Evolutionary conservation across 2,797 vertebrate genomes (phyloP), one percentile per base, ranked within the genome.

Genomic region (Pseudochirops cupreus): DNA sequence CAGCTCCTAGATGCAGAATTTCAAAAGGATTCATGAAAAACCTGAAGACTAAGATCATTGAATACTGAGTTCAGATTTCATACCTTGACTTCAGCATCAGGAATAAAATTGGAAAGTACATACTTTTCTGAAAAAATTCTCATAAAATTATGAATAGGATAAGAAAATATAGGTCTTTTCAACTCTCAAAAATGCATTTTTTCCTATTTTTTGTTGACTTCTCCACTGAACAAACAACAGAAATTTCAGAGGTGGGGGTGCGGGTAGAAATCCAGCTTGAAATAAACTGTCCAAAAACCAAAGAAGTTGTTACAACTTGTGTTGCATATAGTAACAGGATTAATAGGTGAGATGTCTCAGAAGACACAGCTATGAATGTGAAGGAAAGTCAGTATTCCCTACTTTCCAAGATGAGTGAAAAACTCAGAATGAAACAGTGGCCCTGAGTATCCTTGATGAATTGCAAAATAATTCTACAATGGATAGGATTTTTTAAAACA

Each of bases 201-300:
- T 91, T 7, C 28, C 14, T 31, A 59, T 91, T 96, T 62, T 74
- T 39, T 74, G 14, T 96, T 59, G 95, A 94, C 90, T 56, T 96
- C 18, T 94, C 92, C 21, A 52, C 26, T 95, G 54, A 97, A 94
- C 92, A 93, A 91, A 94, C 39, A 96, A 92, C 94, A 62, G 89
- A 97, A 96, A 97, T 57, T 91, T 92, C 89, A 97, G 89, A 6
- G 33, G 18, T 21, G 0, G 12, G 55, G 12, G 55, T 55, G 55
- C 3, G 12, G 31, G 52, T 92, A 3, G 3, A 2, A 26, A 13
- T 93, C 62, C 62, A 93, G 2, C 55, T 95, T 91, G 21, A 54
- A 55, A 28, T 92, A 94, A 9, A 94, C 24, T 5, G 58, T 24
- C 33, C 82, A 93, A 62, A 87, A 67, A n/a, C 13, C 4, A 67